Evolutionary conservation across 1,140 invertebrate genomes (phyloP), one percentile per base, ranked within the genome.

Genomic region (Caenorhabditis elegans): DNA sequence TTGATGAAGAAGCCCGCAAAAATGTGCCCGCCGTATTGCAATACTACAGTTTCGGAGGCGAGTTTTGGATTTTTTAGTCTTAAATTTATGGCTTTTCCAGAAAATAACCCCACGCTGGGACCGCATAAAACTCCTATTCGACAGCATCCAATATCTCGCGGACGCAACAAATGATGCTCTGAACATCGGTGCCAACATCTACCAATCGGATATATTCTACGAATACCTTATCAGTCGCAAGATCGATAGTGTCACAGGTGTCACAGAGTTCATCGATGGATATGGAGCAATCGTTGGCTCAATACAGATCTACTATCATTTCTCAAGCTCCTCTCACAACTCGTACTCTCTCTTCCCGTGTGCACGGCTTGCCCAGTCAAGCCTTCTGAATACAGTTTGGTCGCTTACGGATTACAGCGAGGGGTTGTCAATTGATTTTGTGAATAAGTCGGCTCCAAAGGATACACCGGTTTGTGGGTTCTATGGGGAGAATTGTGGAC

Each of bases 381-480:
- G 22, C 10, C 10, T 43, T 8, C 26, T 24, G 10, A 43, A 17
- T 8, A 70, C 79, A 3, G 15, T 55, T 13, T 47, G 49, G 55
- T 26, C 15, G 6, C 8, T 79, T 8, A 79, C n/a, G 0, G 43
- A 80, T n/a, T 47, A 80, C 26, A 39, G 55, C 19, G 79, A 65
- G n/a, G 43, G 43, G 15, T 28, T 65, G 48, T 60, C 79, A 19
- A 80, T 70, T 80, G 53, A 43, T 34, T 60, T 60, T 49, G 46
- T 65, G 22, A 65, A 80, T n/a, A 48, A 51, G 19, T 47, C 55
- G 1, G 55, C 79, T 70, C 78, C 78, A 13, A 46, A 43, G 15
- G 78, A 80, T 51, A 80, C 79, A 3, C 79, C 79, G 15, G 43
- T 22, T 6, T 80, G 79, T 36, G 79, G 79, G 31, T 80, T 80